A percentile compares a stretch with the other conserved stretches of the same genome.
These are phyloP conservation scores for Lytechinus pictus DNA, from an alignment of 35 echinoderm and acorn worm species.

Conservation along the genomic window DNA sequence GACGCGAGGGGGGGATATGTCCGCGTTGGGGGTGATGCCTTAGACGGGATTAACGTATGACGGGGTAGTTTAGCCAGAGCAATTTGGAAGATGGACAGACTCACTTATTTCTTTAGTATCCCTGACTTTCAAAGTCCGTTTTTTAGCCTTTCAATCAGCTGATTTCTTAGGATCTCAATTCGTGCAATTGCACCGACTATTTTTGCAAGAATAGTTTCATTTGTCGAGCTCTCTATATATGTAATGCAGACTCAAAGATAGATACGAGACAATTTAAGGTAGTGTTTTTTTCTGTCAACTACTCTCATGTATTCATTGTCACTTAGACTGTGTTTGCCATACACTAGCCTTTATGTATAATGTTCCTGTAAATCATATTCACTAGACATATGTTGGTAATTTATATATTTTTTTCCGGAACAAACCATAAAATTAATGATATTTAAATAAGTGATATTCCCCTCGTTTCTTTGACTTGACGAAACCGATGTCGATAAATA, in stretches of 20 bases:
- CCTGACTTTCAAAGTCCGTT: neutral
- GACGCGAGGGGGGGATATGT: neutral
- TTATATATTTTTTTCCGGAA: no score
- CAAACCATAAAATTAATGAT: no score
- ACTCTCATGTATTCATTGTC: neutral
- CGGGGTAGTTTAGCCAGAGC: neutral
- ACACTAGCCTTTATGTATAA: neutral
- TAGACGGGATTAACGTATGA: neutral
- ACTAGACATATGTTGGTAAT: neutral
- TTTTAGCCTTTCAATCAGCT: neutral
- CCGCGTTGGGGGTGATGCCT: neutral
- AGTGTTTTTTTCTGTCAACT: neutral
- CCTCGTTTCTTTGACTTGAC: no score
- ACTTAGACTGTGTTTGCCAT: neutral
- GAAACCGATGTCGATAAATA: no score
- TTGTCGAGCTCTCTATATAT: neutral
- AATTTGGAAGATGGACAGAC: constrained; percentile 19
- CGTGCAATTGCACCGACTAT: neutral
- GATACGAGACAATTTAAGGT: neutral
- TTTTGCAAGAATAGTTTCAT: neutral
- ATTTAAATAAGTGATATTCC: no score
- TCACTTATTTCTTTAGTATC: constrained; percentile 2
- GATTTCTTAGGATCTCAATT: neutral
- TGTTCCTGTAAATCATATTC: neutral
- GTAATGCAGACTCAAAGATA: neutral